Base-by-base conservation (phyloP, 2,888 invertebrate genomes). In the Notodonta ziczac region DNA sequence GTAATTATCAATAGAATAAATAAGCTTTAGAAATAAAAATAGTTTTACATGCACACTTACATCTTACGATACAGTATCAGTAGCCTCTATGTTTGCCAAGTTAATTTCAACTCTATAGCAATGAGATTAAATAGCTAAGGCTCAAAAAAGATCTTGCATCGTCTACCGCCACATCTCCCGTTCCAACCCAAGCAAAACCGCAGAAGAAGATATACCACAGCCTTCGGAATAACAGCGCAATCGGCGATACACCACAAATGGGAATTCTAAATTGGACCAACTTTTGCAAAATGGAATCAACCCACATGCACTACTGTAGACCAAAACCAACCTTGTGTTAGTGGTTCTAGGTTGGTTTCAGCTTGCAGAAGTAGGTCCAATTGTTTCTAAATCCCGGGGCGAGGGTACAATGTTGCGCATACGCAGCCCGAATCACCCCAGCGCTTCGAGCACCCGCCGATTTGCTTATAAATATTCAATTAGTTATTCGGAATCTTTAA, bases 241-340 rank as follows among this genome's bases (percentile, higher is more conserved):
- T 85, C 83, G 84, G 79, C 70, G 69, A 73, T 72, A 74, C 75
- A 85, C 91, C 91, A 73, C 91, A 90, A 87, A 90, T 82, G 80
- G 81, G 74, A 66, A 6, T 73, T 82, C 83, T 80, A 91, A 90
- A 90, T 24, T 24, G 24, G 24, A 24, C 1, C 24, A 2, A 24
- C 24, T 24, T 24, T 24, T 24, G 24, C 24, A 24, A 24, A 24
- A 24, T 24, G 24, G 24, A 24, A 24, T 2, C 24, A 24, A 24
- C 24, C 2, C 24, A 24, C 24, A 24, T 24, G 24, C 24, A 24
- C 24, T 24, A 24, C 24, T 24, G 24, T 24, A 24, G 24, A 24
- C 24, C 24, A 24, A 24, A 24, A 24, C 24, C 24, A 24, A 24
- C 24, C 24, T 24, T 24, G 24, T 24, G 24, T 24, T 24, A 24